phyloP scores from a whole-genome alignment of 2,888 invertebrate species.

The Caprella mutica region DNA sequence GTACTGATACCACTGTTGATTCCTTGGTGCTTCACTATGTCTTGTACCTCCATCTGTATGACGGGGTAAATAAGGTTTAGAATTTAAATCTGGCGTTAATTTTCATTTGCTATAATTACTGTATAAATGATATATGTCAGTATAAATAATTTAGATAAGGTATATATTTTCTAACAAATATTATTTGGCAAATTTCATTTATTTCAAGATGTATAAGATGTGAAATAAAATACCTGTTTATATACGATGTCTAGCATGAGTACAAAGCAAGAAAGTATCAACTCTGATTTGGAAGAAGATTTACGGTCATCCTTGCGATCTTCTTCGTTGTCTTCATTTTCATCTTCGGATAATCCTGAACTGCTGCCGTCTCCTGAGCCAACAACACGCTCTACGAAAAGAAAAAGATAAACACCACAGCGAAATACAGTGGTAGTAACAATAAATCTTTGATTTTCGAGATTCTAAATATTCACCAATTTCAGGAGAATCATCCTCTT shows the following conservation, averaged over 20 bases:
- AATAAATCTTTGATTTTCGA: no score
- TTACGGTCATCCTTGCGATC: conserved; percentile 17
- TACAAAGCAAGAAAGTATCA: conserved; percentile 84
- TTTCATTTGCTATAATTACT: no score
- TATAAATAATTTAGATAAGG: no score
- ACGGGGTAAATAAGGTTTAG: no score
- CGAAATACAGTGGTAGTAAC: no score
- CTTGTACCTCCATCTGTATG: conserved; percentile 67
- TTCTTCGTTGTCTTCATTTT: conserved; percentile 8
- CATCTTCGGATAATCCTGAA: conserved; percentile 6
- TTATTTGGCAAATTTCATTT: no score
- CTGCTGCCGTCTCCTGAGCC: conserved; percentile 6
- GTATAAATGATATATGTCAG: no score
- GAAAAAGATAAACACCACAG: no score
- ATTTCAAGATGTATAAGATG: no score
- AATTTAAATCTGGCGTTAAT: no score
- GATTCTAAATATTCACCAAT: neutral
- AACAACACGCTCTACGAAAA: neutral
- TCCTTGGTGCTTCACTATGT: conserved; percentile 67
- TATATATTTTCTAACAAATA: no score
- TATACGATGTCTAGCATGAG: conserved; percentile 89
- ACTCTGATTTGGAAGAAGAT: conserved; percentile 37
- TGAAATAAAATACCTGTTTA: conserved; percentile 58
- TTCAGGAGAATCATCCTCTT: neutral
- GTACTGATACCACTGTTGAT: conserved; percentile 61